Base-by-base conservation (phyloP, 2,797 vertebrate species). In the Anisognathus igniventris region DNA sequence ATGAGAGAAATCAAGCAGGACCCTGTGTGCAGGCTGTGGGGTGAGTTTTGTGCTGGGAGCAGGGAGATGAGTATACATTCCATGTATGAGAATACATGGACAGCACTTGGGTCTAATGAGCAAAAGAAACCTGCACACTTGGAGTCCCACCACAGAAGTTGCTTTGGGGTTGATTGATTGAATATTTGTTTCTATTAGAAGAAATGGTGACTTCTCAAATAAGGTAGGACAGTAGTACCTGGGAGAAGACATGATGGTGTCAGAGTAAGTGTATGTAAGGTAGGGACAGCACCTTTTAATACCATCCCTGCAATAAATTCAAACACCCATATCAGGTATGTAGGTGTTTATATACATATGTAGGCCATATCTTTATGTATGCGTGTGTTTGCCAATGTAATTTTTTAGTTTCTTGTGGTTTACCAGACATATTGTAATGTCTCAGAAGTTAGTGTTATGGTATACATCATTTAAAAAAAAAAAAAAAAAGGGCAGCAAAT, bases 311-410 rank as follows among this genome's bases (percentile, higher is more conserved):
- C 8, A 61, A 39, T 25, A 56, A 48, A 57, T 31, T 70, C 33
- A 50, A 66, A 30, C 70, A 61, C 6, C 13, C 3, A 0, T 40
- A 33, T 15, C 2, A 2, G 11, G 10, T 45, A 5, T 44, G 6
- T 30, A 25, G 30, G 7, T 47, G 4, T 39, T n/a, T 11, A 25
- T 15, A 44, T 6, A n/a, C 4, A 17, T 21, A 28, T 5, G 2
- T 27, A n/a, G 18, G 20, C 6, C 31, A 20, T 68, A n/a, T 37
- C 9, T 65, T 65, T 60, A 42, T 44, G 30, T n/a, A 31, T 40
- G 4, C 22, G 3, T 71, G 16, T 61, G 31, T 57, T 66, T 66
- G 45, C 18, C 28, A 44, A 11, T 65, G 51, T 3, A 4, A 21
- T 53, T 50, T 57, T 80, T 79, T 33, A 60, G 4, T 42, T 51